Evolutionary conservation across 2,888 invertebrate genomes (phyloP).

Genomic region (Mesoligia furuncula): DNA sequence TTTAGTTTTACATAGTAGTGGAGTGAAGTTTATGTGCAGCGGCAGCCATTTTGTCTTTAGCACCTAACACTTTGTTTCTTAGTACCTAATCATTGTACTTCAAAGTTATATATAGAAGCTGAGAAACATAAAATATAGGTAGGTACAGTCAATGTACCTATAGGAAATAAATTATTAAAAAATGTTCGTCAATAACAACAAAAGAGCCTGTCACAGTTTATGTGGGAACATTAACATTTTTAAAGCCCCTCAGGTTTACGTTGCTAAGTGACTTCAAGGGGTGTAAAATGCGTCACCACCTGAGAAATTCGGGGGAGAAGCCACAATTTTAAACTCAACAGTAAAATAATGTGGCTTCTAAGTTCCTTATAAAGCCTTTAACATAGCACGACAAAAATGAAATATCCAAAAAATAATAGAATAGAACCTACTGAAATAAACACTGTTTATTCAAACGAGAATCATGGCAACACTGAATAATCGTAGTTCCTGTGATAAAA

Average conservation of each 20-base stretch:
- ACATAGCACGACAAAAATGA: not conserved
- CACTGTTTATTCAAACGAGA: constrained; percentile 14
- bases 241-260: constrained; percentile 55
- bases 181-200: constrained; percentile 31
- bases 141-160: no score
- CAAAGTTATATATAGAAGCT: not conserved
- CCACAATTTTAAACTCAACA: constrained; percentile 39
- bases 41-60: constrained; percentile 70
- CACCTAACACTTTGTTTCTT: constrained; percentile 43
- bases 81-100: constrained; percentile 10
- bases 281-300: constrained; percentile 57
- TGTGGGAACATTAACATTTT: constrained; percentile 38
- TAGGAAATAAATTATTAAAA: not conserved
- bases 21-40: constrained; percentile 63
- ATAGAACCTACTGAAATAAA: constrained; percentile 6
- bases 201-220: constrained; percentile 35
- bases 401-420: not conserved
- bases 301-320: constrained; percentile 55
- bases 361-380: not conserved
- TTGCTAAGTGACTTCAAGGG: constrained; percentile 65
- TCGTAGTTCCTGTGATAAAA: constrained; percentile 13
- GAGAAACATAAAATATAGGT: not conserved
- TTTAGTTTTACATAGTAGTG: constrained; percentile 67
- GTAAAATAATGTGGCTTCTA: constrained; percentile 26
- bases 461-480: constrained; percentile 27